A percentile compares a stretch with the other conserved stretches of the same genome.
phyloP scores from a whole-genome alignment of 2,888 invertebrate species.

The Melanophora roralis region DNA sequence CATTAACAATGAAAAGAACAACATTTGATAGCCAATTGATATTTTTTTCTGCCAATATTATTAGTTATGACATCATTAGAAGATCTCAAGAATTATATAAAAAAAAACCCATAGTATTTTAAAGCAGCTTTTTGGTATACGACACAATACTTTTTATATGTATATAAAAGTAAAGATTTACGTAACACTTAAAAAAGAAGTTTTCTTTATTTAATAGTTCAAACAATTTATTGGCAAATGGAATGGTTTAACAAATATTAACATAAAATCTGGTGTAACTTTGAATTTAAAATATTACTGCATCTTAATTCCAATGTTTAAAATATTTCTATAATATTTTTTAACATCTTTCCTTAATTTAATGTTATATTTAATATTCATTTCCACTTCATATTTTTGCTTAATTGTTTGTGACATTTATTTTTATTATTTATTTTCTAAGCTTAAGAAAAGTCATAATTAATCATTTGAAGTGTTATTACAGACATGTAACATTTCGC shows the following conservation, averaged over 20 bases:
- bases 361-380: not conserved
- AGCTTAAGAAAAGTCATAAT: constrained; percentile 25
- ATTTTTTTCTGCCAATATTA: not conserved
- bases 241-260: too few relatives aligned
- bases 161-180: too few relatives aligned
- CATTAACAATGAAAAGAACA: not conserved
- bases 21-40: not conserved
- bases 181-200: too few relatives aligned
- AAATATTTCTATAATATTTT: not conserved
- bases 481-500: constrained; percentile 24
- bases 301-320: too few relatives aligned
- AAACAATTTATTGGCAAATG: too few relatives aligned
- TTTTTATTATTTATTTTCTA: constrained; percentile 2
- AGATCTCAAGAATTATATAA: not conserved
- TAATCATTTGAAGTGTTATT: constrained; percentile 36
- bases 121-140: not conserved
- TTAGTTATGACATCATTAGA: constrained; percentile 16
- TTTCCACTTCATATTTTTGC: not conserved
- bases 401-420: constrained; percentile 20
- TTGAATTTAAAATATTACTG: too few relatives aligned
- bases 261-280: too few relatives aligned
- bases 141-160: too few relatives aligned
- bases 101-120: constrained; percentile 32
- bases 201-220: too few relatives aligned
- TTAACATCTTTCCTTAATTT: not conserved